phyloP scores from a whole-genome alignment of 1,140 invertebrate genomes.

The Scylla paramamosain region DNA sequence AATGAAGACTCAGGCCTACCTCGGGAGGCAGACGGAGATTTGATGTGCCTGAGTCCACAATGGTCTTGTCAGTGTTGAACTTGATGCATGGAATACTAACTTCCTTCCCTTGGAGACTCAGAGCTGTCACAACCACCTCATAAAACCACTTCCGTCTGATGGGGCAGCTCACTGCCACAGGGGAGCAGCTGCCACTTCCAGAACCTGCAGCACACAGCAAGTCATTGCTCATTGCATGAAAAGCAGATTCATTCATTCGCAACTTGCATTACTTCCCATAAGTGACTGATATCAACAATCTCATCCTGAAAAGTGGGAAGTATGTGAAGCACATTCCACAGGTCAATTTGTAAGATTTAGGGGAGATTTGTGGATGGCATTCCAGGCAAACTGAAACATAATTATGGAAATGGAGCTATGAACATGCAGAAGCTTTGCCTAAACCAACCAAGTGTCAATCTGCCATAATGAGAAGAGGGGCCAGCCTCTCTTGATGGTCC shows the following conservation, averaged over 20 bases:
- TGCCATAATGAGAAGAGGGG: conserved; percentile 31
- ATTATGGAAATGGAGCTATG: too few species aligned
- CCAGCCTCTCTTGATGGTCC: conserved; percentile 44
- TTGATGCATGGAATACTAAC: conserved; percentile 49
- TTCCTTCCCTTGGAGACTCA: conserved; percentile 10
- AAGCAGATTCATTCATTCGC: not conserved
- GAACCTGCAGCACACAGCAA: conserved; percentile 33
- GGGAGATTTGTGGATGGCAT: too few species aligned
- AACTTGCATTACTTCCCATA: not conserved
- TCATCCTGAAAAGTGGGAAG: not conserved
- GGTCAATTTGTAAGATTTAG: too few species aligned
- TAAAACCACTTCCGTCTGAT: conserved; percentile 67
- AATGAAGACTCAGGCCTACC: not conserved
- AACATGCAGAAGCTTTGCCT: too few species aligned
- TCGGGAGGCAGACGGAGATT: conserved; percentile 52
- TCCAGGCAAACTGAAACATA: too few species aligned
- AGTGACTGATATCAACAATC: too few species aligned
- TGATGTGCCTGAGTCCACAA: conserved; percentile 63
- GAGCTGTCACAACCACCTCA: conserved; percentile 46
- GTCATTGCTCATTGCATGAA: not conserved
- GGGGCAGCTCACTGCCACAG: conserved; percentile 31
- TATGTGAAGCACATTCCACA: not conserved
- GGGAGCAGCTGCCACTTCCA: conserved; percentile 21
- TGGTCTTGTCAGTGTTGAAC: conserved; percentile 67
- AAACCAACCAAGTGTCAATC: conserved; percentile 54